These are phyloP conservation scores for Teleogryllus occipitalis DNA, from an alignment of 1,140 invertebrate species.

Conservation along the genomic window DNA sequence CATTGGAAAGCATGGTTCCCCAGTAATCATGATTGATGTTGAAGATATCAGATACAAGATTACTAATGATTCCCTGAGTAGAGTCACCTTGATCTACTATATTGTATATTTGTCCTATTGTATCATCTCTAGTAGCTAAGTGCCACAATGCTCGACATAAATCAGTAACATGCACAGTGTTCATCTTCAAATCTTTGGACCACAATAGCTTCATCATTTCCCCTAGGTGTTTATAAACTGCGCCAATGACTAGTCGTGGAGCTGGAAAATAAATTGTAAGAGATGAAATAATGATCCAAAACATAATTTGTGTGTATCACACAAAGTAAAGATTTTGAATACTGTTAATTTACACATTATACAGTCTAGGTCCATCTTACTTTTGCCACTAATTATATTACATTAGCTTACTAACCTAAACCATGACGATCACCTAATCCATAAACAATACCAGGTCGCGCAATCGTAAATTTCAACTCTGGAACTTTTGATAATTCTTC, in stretches of 20 bases:
- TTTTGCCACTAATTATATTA: neutral
- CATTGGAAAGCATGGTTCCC: constrained; percentile 64
- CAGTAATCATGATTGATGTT: constrained; percentile 80
- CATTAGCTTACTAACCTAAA: constrained; percentile 52
- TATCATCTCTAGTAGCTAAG: constrained; percentile 44
- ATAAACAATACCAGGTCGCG: constrained; percentile 80
- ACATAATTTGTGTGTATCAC: no score
- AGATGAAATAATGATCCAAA: neutral
- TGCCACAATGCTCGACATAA: constrained; percentile 71
- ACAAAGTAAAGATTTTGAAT: no score
- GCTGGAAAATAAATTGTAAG: constrained; percentile 41
- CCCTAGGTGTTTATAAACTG: constrained; percentile 76
- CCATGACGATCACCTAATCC: constrained; percentile 73
- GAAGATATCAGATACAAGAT: constrained; percentile 72
- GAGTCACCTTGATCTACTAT: constrained; percentile 73
- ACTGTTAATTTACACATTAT: no score
- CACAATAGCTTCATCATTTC: constrained; percentile 89
- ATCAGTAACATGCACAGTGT: constrained; percentile 81
- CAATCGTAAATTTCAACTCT: constrained; percentile 67
- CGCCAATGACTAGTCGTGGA: constrained; percentile 73
- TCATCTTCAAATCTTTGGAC: constrained; percentile 74
- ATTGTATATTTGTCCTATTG: constrained; percentile 61
- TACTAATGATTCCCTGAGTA: constrained; percentile 72
- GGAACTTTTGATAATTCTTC: constrained; percentile 57
- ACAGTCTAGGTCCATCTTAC: no score